These are phyloP conservation scores for Autographa gamma DNA, from an alignment of 2,888 invertebrate species.

Conservation along the genomic window DNA sequence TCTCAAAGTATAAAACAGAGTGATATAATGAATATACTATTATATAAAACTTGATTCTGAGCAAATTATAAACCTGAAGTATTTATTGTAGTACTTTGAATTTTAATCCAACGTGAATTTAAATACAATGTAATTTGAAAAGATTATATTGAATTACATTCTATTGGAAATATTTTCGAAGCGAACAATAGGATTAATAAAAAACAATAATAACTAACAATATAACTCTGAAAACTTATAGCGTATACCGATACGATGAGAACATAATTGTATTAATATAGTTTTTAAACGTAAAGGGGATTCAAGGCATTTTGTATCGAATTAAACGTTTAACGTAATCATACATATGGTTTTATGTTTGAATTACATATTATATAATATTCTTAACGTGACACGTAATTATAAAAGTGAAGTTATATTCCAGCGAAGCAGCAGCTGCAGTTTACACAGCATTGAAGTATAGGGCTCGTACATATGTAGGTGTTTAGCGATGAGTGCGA, in stretches of 20 bases:
- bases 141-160: not conserved
- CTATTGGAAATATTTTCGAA: not conserved
- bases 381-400: not conserved
- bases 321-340: not conserved
- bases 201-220: no score
- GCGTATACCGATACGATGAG: not conserved
- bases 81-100: not conserved
- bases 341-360: not conserved
- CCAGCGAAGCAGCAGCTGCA: constrained; percentile 1
- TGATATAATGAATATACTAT: not conserved
- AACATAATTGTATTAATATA: not conserved
- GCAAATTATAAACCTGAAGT: not conserved
- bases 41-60: not conserved
- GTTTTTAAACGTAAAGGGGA: not conserved
- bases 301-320: not conserved
- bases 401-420: constrained; percentile 1
- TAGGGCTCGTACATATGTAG: constrained; percentile 8
- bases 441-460: constrained; percentile 10
- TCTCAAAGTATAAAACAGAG: not conserved
- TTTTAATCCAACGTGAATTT: not conserved
- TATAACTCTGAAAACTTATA: not conserved
- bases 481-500: constrained; percentile 36
- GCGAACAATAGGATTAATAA: not conserved
- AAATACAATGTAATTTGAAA: not conserved
- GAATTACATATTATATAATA: not conserved